phyloP scores from a whole-genome alignment of 2,888 invertebrate species.

The Napeogenes inachia region DNA sequence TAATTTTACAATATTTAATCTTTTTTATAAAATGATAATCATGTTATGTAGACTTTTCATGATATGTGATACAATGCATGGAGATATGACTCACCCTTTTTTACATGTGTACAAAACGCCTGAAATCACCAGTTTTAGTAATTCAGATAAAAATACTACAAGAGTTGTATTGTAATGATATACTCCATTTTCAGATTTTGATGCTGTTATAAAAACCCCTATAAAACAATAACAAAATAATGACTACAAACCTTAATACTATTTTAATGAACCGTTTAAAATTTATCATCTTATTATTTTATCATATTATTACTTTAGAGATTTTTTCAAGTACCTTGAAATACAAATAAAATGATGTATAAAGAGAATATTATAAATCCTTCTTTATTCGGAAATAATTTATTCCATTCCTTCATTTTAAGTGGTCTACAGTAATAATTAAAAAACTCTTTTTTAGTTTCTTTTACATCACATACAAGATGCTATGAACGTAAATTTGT shows the following conservation, averaged over 20 bases:
- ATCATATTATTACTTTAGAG: background rate
- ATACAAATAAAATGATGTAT: slow-evolving; percentile 93
- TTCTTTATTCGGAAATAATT: slow-evolving; percentile 89
- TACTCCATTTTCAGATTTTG: slow-evolving; percentile 86
- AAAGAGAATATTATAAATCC: slow-evolving; percentile 88
- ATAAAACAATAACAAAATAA: slow-evolving; percentile 40
- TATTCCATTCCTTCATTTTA: slow-evolving; percentile 74
- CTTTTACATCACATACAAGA: background rate
- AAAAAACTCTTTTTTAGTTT: background rate
- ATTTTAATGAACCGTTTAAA: no score
- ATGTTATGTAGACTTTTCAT: no score
- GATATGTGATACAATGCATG: no score
- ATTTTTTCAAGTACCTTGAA: slow-evolving; percentile 84
- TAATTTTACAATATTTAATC: no score
- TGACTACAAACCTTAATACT: background rate
- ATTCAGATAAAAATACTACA: slow-evolving; percentile 92
- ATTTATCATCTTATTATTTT: no score
- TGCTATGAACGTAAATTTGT: no score
- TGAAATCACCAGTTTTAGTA: slow-evolving; percentile 88
- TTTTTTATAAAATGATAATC: no score
- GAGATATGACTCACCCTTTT: slow-evolving; percentile 53
- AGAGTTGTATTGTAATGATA: slow-evolving; percentile 93
- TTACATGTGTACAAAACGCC: slow-evolving; percentile 81
- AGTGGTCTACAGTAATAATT: background rate
- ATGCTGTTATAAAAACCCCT: slow-evolving; percentile 95